Conservation (phyloP, 2,797 vertebrate genomes). For the Brotogeris chrysoptera region DNA sequence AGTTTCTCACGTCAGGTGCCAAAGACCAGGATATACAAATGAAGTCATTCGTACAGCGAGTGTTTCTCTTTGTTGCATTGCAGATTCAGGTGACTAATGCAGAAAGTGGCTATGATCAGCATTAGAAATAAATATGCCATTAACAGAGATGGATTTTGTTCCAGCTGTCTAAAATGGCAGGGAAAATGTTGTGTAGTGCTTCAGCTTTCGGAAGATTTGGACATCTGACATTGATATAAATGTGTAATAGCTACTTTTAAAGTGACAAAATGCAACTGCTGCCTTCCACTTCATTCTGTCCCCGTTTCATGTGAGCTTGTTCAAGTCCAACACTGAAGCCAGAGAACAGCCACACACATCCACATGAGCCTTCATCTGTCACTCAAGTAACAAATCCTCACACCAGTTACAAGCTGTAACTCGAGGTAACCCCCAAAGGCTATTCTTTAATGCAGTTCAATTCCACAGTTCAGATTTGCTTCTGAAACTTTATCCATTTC, state of each 20-base stretch:
- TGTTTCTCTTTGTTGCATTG: neutral
- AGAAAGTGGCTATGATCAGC: neutral
- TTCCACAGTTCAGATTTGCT: neutral
- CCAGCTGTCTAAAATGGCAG: slow-evolving; percentile 28
- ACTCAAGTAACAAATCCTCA: slow-evolving; percentile 14
- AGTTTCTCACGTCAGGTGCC: neutral
- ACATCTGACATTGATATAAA: slow-evolving; percentile 28
- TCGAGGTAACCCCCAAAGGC: slow-evolving; percentile 10
- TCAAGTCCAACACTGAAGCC: neutral
- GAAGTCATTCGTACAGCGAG: neutral
- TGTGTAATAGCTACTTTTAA: slow-evolving; percentile 24
- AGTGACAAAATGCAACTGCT: slow-evolving; percentile 13
- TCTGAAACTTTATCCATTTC: slow-evolving; percentile 30
- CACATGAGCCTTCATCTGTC: neutral
- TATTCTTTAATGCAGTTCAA: neutral
- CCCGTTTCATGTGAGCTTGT: neutral
- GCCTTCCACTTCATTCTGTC: slow-evolving; percentile 12
- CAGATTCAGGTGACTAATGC: neutral
- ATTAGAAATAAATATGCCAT: slow-evolving; percentile 16
- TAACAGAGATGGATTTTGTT: slow-evolving; percentile 30
- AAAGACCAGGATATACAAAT: neutral
- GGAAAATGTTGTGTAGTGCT: neutral
- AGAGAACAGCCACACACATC: neutral
- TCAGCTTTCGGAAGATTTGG: slow-evolving; percentile 29
- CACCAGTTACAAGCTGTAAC: slow-evolving; percentile 16